Evolutionary conservation across 2,888 invertebrate genomes (phyloP).

Genomic region (Hofmannophila pseudospretella): DNA sequence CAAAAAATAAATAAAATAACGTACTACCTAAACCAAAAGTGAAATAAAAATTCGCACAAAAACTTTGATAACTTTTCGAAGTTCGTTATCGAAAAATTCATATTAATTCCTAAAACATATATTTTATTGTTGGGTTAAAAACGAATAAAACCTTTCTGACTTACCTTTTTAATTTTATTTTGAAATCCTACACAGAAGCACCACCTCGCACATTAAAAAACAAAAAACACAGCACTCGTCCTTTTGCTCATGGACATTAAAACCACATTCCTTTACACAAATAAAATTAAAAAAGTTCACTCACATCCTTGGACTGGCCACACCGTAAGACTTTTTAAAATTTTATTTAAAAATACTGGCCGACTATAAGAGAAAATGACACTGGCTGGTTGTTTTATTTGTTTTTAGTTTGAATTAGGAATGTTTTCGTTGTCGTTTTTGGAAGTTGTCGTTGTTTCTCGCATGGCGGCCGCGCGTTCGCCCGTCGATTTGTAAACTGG

Average conservation of each 20-base stretch:
- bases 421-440: slow-evolving; percentile 55
- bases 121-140: too few species aligned
- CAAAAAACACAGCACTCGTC: slow-evolving; percentile 50
- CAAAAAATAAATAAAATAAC: too few species aligned
- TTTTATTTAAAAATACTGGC: slow-evolving; percentile 7
- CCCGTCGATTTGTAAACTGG: slow-evolving; percentile 44
- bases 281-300: slow-evolving; percentile 44
- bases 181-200: slow-evolving; percentile 34
- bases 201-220: slow-evolving; percentile 47
- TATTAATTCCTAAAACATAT: too few species aligned
- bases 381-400: background rate
- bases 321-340: slow-evolving; percentile 31
- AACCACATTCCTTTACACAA: slow-evolving; percentile 56
- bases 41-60: too few species aligned
- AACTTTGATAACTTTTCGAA: too few species aligned
- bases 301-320: slow-evolving; percentile 55
- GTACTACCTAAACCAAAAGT: too few species aligned
- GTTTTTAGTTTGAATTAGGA: slow-evolving; percentile 25
- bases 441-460: slow-evolving; percentile 52
- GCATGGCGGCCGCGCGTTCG: slow-evolving; percentile 71
- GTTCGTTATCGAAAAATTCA: too few species aligned
- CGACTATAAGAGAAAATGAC: background rate
- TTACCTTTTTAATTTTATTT: slow-evolving; percentile 36
- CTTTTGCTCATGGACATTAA: slow-evolving; percentile 53
- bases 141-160: slow-evolving; percentile 1